phyloP scores from a whole-genome alignment of 53 echinoderm and acorn worm species.

The Antedon mediterranea region DNA sequence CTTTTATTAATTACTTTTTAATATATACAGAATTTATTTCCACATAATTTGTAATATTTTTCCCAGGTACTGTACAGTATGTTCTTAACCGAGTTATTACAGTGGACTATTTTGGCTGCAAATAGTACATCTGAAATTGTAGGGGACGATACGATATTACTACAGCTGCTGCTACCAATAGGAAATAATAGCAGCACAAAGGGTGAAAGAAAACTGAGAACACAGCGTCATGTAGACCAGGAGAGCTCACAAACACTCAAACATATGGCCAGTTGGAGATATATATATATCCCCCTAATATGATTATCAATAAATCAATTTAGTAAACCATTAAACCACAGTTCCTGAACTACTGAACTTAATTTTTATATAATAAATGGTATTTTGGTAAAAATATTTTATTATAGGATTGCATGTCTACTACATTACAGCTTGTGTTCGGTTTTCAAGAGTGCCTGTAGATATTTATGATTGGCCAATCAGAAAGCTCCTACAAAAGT shows the following conservation, averaged over 20 bases:
- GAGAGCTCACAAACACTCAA: not conserved
- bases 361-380: no score
- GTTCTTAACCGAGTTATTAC: not conserved
- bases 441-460: not conserved
- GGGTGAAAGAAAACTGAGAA: not conserved
- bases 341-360: not conserved
- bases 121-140: not conserved
- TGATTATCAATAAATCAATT: not conserved
- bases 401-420: no score
- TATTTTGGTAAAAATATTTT: no score
- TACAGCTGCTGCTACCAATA: not conserved
- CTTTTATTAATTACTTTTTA: no score
- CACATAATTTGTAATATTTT: no score
- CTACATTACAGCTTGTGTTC: not conserved
- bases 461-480: not conserved
- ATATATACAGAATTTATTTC: no score
- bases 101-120: not conserved
- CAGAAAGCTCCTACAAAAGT: not conserved
- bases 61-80: no score
- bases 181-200: not conserved
- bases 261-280: not conserved
- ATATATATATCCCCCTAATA: not conserved
- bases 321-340: not conserved
- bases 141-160: not conserved
- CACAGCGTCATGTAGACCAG: not conserved